Conservation (phyloP, 2,888 invertebrate species). For the Lasioglossum morio region DNA sequence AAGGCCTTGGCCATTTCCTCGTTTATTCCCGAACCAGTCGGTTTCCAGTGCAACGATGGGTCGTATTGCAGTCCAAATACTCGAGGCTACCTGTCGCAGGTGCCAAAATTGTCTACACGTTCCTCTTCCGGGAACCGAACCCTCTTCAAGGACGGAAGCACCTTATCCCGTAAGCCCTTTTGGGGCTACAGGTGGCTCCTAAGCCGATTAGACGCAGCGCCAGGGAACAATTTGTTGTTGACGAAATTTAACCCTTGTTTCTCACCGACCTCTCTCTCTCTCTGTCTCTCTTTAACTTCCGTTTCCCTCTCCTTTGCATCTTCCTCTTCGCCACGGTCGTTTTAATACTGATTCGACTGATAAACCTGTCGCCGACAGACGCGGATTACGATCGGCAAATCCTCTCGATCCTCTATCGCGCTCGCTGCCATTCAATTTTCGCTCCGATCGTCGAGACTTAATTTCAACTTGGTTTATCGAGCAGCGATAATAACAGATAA, state of each 20-base stretch:
- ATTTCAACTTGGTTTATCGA: slow-evolving; percentile 12
- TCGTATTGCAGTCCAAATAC: slow-evolving; percentile 55
- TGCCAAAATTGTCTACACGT: slow-evolving; percentile 56
- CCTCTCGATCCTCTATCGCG: not conserved
- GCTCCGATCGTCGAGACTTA: not conserved
- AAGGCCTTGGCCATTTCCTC: not conserved
- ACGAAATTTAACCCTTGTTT: slow-evolving; percentile 76
- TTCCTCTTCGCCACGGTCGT: not conserved
- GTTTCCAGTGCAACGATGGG: not conserved
- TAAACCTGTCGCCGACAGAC: slow-evolving; percentile 36
- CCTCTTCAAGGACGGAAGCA: slow-evolving; percentile 53
- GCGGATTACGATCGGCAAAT: slow-evolving; percentile 27
- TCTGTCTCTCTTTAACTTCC: not conserved
- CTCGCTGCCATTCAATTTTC: slow-evolving; percentile 14
- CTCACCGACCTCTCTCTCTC: slow-evolving; percentile 44
- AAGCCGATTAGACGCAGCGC: slow-evolving; percentile 79
- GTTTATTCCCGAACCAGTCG: not conserved
- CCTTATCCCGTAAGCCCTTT: slow-evolving; percentile 54
- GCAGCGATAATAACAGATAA: not conserved
- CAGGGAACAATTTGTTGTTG: slow-evolving; percentile 76
- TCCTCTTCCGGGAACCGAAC: slow-evolving; percentile 49
- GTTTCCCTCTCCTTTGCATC: not conserved
- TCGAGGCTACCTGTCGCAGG: slow-evolving; percentile 63
- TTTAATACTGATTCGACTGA: slow-evolving; percentile 41
- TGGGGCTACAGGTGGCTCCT: slow-evolving; percentile 75